Evolutionary conservation across 2,797 vertebrate genomes (phyloP).

Genomic region (Potorous gilbertii): DNA sequence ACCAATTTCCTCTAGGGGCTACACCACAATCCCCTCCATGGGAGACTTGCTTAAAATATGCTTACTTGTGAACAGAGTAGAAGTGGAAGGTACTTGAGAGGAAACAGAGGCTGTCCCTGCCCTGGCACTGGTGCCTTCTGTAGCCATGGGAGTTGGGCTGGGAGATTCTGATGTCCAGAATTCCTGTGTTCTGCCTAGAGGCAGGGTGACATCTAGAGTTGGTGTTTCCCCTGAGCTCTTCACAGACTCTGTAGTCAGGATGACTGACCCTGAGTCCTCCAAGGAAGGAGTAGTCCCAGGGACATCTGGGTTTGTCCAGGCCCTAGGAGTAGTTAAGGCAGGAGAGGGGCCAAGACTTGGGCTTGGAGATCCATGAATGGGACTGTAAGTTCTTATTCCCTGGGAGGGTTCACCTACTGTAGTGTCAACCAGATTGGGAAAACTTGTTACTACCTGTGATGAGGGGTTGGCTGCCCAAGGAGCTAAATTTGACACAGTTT

Average conservation of each 20-base stretch:
- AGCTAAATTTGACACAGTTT: background rate
- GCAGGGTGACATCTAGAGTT: background rate
- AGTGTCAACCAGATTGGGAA: background rate
- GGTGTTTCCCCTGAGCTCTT: background rate
- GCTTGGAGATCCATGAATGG: background rate
- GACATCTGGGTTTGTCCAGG: background rate
- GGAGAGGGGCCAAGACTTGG: background rate
- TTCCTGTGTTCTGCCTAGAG: background rate
- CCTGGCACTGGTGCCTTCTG: background rate
- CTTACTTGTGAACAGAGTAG: background rate
- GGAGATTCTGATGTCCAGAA: background rate
- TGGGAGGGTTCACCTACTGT: no score
- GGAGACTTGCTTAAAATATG: background rate
- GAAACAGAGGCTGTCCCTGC: background rate
- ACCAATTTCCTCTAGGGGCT: background rate
- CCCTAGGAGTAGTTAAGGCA: background rate
- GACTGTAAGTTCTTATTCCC: no score
- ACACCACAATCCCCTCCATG: background rate
- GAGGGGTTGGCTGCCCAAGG: background rate
- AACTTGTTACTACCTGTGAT: background rate
- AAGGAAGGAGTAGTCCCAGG: no score
- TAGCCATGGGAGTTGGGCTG: background rate
- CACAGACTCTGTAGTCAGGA: no score
- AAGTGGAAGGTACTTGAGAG: background rate
- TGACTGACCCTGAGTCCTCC: no score